A percentile compares a stretch with the other conserved stretches of the same genome.
phyloP scores from a whole-genome alignment of 2,113 vertebrate species.

The Ageneiosus marmoratus region DNA sequence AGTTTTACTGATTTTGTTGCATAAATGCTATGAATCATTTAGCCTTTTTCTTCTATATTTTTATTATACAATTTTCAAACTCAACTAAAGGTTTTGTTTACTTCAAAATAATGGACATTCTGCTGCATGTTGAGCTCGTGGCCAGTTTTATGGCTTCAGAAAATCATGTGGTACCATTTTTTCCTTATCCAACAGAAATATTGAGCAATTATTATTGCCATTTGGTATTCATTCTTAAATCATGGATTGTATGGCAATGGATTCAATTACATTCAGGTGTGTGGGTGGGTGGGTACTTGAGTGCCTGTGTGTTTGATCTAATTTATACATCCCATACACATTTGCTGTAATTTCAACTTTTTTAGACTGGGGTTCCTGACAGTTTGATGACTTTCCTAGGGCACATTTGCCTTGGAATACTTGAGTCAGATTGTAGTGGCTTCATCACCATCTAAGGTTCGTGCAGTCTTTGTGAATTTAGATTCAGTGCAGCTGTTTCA shows the following conservation, averaged over 20 bases:
- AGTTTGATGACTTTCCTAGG: slow-evolving; percentile 35
- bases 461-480: slow-evolving; percentile 20
- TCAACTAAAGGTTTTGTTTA: neutral
- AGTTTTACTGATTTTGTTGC: neutral
- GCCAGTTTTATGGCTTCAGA: neutral
- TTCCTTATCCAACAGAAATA: slow-evolving; percentile 1
- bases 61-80: neutral
- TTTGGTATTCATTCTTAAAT: slow-evolving; percentile 6
- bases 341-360: slow-evolving; percentile 14
- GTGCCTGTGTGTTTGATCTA: slow-evolving; percentile 7
- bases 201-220: slow-evolving; percentile 7
- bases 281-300: neutral
- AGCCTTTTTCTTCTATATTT: neutral
- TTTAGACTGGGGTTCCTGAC: neutral
- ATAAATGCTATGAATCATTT: neutral
- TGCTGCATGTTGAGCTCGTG: neutral
- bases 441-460: slow-evolving; percentile 30
- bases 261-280: slow-evolving; percentile 24
- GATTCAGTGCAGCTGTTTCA: slow-evolving; percentile 35
- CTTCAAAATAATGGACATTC: neutral
- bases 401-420: slow-evolving; percentile 20
- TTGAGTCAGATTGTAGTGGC: slow-evolving; percentile 16
- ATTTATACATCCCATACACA: slow-evolving; percentile 20
- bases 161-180: neutral
- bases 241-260: slow-evolving; percentile 2